Conservation (phyloP, 2,113 vertebrate genomes). For the Ochotona curzoniae region DNA sequence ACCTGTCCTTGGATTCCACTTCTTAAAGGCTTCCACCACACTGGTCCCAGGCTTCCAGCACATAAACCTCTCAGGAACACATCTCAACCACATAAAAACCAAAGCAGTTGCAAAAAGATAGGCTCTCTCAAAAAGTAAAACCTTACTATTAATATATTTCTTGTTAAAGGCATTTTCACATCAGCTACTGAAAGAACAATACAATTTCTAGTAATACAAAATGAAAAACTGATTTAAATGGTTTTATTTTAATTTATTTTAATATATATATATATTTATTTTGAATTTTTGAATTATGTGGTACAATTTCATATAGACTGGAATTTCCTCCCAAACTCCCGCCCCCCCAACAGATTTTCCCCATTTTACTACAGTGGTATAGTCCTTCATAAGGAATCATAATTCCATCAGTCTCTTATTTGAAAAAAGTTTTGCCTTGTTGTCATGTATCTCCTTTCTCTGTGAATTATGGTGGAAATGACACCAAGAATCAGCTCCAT, state of each 20-base stretch:
- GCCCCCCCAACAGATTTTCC: too few species aligned
- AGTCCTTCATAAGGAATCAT: too few species aligned
- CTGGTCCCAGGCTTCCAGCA: neutral
- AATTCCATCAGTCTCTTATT: too few species aligned
- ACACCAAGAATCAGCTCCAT: rapidly evolving
- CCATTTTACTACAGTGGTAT: too few species aligned
- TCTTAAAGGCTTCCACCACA: neutral
- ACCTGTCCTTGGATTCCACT: neutral
- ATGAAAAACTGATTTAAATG: neutral
- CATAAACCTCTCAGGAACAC: neutral
- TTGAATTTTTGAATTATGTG: too few species aligned
- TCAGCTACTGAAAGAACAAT: neutral
- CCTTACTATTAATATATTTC: neutral
- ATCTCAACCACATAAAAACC: neutral
- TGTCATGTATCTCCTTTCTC: neutral
- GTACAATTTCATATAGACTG: too few species aligned
- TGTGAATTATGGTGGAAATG: neutral
- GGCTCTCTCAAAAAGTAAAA: neutral
- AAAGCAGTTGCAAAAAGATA: neutral
- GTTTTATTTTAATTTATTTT: too few species aligned
- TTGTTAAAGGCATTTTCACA: neutral
- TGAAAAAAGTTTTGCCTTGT: neutral
- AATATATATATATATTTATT: too few species aligned
- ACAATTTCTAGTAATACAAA: neutral
- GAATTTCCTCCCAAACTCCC: too few species aligned